Base-by-base conservation (phyloP, 2,888 invertebrate genomes). In the Erynnis tages region DNA sequence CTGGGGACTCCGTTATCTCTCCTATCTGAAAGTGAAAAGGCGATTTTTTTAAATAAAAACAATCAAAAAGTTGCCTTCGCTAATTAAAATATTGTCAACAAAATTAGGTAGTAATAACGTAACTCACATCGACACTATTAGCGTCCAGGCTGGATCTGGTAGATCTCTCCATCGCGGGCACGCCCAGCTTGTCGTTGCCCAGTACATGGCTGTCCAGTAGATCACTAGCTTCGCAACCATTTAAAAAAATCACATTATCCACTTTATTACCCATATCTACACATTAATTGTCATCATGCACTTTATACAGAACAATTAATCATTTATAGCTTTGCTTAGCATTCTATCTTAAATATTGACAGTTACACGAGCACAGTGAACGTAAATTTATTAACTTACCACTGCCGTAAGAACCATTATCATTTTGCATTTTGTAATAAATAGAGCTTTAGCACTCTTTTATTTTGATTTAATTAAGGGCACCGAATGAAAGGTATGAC, bases 1-100 rank as follows among this genome's bases (percentile, higher is more conserved):
- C 91, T 55, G 93, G 93, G 56, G 91, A 91, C 69, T 94, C 94
- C 0, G 91, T 91, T 62, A 93, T 92, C 78, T 94, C 94, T 54
- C 93, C 93, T 62, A 93, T 92, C 93, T 94, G 74, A 56, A 76
- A 76, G 45, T 48, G 6, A 13, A 37, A 13, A 27, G 7, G n/a
- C n/a, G n/a, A n/a, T n/a, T n/a, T n/a, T n/a, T n/a, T n/a, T n/a
- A n/a, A n/a, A n/a, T n/a, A n/a, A n/a, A n/a, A n/a, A n/a, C n/a
- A n/a, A n/a, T n/a, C n/a, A n/a, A n/a, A n/a, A n/a, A n/a, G n/a
- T n/a, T n/a, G n/a, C n/a, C n/a, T n/a, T n/a, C n/a, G n/a, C n/a
- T n/a, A n/a, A n/a, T n/a, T n/a, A n/a, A n/a, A n/a, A n/a, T n/a
- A n/a, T n/a, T n/a, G n/a, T n/a, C n/a, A n/a, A n/a, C n/a, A 2